These are phyloP conservation scores for Chironomus tepperi DNA, from an alignment of 1,140 invertebrate species.

Conservation along the genomic window DNA sequence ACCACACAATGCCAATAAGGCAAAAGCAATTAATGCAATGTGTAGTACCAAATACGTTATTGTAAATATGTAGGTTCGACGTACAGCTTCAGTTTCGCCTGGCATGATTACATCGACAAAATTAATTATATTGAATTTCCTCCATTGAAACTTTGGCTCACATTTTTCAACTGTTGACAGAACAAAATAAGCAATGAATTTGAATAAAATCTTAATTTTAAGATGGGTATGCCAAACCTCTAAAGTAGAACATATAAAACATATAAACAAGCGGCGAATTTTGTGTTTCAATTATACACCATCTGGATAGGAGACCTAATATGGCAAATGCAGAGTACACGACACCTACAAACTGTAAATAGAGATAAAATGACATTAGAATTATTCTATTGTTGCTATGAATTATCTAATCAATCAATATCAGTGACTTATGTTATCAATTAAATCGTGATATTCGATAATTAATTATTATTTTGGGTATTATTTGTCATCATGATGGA, in stretches of 20 bases:
- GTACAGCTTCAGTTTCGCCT: background rate
- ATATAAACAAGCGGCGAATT: background rate
- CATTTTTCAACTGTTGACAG: background rate
- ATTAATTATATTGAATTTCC: background rate
- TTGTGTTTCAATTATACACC: background rate
- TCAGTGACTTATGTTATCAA: no score
- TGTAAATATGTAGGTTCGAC: background rate
- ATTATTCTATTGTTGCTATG: no score
- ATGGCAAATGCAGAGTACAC: background rate
- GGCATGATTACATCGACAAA: background rate
- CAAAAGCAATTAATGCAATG: background rate
- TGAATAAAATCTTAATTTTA: background rate
- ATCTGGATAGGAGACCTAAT: background rate
- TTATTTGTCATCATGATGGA: no score
- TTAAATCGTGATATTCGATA: no score
- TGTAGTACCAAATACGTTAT: background rate
- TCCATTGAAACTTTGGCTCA: background rate
- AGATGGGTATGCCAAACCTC: background rate
- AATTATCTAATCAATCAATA: no score
- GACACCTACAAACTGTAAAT: background rate
- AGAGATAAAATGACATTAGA: background rate
- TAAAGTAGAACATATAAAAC: background rate
- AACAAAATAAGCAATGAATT: background rate
- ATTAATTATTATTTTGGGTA: no score
- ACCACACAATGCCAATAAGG: background rate